phyloP scores from a whole-genome alignment of 2,797 vertebrate genomes.

The Poeciliopsis gracilis region DNA sequence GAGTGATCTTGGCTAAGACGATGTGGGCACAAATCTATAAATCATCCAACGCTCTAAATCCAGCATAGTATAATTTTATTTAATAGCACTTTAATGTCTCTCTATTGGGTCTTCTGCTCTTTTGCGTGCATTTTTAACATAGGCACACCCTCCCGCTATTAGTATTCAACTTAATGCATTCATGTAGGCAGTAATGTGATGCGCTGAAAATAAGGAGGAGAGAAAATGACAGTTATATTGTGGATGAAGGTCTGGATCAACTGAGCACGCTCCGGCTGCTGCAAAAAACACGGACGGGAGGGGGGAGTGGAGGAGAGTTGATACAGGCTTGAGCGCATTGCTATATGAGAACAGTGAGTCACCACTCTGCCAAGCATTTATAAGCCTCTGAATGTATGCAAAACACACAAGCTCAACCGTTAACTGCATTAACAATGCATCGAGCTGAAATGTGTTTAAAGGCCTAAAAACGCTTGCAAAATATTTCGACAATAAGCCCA shows the following conservation, averaged over 20 bases:
- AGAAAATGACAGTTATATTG: constrained; percentile 51
- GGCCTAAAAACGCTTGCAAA: constrained; percentile 9
- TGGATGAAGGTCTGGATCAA: constrained; percentile 67
- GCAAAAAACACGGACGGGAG: constrained; percentile 40
- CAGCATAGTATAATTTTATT: constrained; percentile 6
- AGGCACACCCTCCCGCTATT: constrained; percentile 25
- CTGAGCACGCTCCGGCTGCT: constrained; percentile 53
- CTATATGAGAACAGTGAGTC: constrained; percentile 72
- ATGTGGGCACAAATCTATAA: neutral
- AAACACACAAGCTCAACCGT: constrained; percentile 15
- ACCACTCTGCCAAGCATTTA: constrained; percentile 49
- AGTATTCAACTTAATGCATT: constrained; percentile 54
- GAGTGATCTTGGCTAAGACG: constrained; percentile 15
- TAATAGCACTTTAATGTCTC: constrained; percentile 7
- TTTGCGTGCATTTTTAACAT: constrained; percentile 7
- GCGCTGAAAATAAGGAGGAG: constrained; percentile 50
- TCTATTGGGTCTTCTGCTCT: constrained; percentile 3
- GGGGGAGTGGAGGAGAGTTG: constrained; percentile 39
- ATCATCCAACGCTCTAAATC: neutral
- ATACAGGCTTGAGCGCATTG: constrained; percentile 45
- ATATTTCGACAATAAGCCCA: neutral
- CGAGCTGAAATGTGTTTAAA: constrained; percentile 14
- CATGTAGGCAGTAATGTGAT: constrained; percentile 48
- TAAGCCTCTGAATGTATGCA: constrained; percentile 30
- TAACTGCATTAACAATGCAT: constrained; percentile 31